These are phyloP conservation scores for Ambastaia sidthimunki DNA, from an alignment of 2,797 vertebrate species.

Conservation along the genomic window DNA sequence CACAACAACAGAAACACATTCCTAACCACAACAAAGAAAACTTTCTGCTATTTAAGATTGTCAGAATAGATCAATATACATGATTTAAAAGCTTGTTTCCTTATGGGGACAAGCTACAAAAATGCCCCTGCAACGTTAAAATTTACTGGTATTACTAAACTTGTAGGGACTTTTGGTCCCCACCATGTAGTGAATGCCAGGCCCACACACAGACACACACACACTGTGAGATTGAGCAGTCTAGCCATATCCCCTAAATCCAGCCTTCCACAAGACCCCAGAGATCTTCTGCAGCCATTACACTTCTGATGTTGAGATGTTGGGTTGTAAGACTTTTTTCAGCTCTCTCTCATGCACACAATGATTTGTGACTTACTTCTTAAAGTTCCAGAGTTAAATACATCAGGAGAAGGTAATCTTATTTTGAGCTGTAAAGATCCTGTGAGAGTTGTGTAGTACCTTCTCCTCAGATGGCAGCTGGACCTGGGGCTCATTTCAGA, in stretches of 20 bases:
- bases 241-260: not conserved
- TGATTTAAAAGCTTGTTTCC: too few relatives aligned
- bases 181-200: not conserved
- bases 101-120: too few relatives aligned
- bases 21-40: too few relatives aligned
- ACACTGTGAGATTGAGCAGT: not conserved
- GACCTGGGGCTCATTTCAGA: conserved; percentile 31
- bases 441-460: conserved; percentile 14
- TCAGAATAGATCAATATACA: too few relatives aligned
- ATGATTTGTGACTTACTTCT: conserved; percentile 38
- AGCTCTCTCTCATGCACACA: conserved; percentile 13
- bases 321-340: not conserved
- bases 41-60: too few relatives aligned
- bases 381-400: conserved; percentile 49
- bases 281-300: conserved; percentile 8
- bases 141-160: too few relatives aligned
- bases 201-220: not conserved
- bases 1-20: too few relatives aligned
- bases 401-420: conserved; percentile 47
- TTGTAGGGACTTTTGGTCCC: too few relatives aligned
- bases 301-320: not conserved
- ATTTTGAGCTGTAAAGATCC: conserved; percentile 48
- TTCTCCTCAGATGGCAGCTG: conserved; percentile 15
- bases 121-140: too few relatives aligned
- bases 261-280: not conserved